Conservation (phyloP, 1,140 invertebrate genomes). For the Harlomillsia oculata region DNA sequence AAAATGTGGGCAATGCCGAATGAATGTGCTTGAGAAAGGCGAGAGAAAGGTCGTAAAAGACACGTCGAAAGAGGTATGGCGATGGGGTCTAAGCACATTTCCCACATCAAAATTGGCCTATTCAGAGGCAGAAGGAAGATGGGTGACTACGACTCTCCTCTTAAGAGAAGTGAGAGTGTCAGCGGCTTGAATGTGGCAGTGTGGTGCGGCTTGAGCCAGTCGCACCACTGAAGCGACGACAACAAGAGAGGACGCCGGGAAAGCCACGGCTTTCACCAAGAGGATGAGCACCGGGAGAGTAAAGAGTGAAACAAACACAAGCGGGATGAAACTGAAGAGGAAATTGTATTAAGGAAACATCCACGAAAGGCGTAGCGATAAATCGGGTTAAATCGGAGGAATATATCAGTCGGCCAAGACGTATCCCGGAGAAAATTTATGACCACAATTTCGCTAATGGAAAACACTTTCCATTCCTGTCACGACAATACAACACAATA, state of each 20-base stretch:
- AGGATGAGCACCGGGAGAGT: constrained; percentile 13
- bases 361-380: constrained; percentile 33
- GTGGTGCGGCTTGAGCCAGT: too few species aligned
- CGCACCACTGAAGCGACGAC: too few species aligned
- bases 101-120: constrained; percentile 26
- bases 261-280: background rate
- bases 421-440: constrained; percentile 34
- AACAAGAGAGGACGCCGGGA: too few species aligned
- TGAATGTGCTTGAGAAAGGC: background rate
- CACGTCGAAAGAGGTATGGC: constrained; percentile 1
- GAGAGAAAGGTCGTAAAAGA: constrained; percentile 6
- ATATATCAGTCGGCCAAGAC: constrained; percentile 35
- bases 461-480: constrained; percentile 37
- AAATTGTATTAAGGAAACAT: constrained; percentile 37
- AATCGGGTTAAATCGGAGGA: constrained; percentile 37
- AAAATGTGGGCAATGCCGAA: background rate
- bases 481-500: constrained; percentile 37
- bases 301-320: constrained; percentile 14
- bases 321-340: constrained; percentile 11
- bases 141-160: background rate
- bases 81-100: constrained; percentile 6
- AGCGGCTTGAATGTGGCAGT: too few species aligned
- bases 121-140: constrained; percentile 14
- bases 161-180: too few species aligned
- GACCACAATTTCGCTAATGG: constrained; percentile 36